Evolutionary conservation across 2,797 vertebrate genomes (phyloP).

Genomic region (Heteromormyrus szaboi): DNA sequence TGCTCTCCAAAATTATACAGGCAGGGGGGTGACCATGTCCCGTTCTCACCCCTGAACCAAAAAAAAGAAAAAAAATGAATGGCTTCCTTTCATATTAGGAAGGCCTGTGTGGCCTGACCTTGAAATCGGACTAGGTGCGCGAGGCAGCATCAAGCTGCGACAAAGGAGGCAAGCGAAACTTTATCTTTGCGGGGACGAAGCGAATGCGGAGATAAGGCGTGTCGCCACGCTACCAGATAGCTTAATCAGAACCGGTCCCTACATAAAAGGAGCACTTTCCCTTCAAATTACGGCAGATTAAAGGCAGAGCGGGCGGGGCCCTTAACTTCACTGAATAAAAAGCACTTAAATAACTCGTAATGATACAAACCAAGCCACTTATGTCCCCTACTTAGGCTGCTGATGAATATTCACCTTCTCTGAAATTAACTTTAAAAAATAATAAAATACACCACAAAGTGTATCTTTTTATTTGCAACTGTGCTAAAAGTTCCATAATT

Average conservation of each 20-base stretch:
- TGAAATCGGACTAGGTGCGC: not conserved
- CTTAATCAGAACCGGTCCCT: constrained; percentile 20
- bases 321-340: constrained; percentile 67
- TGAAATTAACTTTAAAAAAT: constrained; percentile 47
- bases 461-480: constrained; percentile 45
- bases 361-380: constrained; percentile 50
- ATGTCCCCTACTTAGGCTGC: constrained; percentile 28
- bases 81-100: not conserved
- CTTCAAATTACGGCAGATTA: constrained; percentile 38
- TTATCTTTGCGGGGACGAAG: constrained; percentile 12
- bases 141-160: not conserved
- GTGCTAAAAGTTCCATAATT: constrained; percentile 66
- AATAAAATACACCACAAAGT: constrained; percentile 32
- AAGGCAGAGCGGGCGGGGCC: constrained; percentile 44
- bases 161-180: constrained; percentile 19
- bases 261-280: constrained; percentile 19
- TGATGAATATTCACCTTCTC: constrained; percentile 67
- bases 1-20: constrained; percentile 22
- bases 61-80: not conserved
- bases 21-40: not conserved
- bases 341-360: constrained; percentile 64
- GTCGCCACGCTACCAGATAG: not conserved
- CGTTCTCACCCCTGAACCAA: not conserved
- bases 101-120: not conserved
- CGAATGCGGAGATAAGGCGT: constrained; percentile 10